phyloP scores from a whole-genome alignment of 2,113 vertebrate species.

The Anoplopoma fimbria region DNA sequence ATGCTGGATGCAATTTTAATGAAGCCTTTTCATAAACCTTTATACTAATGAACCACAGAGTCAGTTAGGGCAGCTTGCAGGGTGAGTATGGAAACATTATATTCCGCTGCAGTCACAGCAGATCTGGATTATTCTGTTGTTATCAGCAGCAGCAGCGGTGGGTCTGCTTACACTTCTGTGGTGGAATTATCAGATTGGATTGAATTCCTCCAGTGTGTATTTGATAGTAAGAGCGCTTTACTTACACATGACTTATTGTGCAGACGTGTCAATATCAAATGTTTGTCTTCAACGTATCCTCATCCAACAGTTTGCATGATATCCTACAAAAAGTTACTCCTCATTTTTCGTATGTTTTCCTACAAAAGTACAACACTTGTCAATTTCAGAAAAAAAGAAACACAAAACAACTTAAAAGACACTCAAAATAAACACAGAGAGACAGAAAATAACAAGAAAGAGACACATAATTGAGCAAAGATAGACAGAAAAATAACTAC shows the following conservation, averaged over 20 bases:
- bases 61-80: slow-evolving; percentile 23
- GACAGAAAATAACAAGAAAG: too few relatives aligned
- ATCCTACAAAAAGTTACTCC: not conserved
- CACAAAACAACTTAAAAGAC: too few relatives aligned
- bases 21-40: slow-evolving; percentile 76
- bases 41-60: slow-evolving; percentile 69
- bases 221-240: not conserved
- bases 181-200: slow-evolving; percentile 13
- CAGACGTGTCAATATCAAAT: not conserved
- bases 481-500: too few relatives aligned
- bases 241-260: not conserved
- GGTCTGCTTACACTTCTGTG: not conserved
- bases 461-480: too few relatives aligned
- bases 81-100: slow-evolving; percentile 6
- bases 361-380: too few relatives aligned
- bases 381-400: too few relatives aligned
- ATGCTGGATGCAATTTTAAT: slow-evolving; percentile 77
- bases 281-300: not conserved
- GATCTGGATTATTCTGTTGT: not conserved
- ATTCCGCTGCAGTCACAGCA: slow-evolving; percentile 12
- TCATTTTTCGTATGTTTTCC: not conserved
- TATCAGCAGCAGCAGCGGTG: not conserved
- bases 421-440: too few relatives aligned
- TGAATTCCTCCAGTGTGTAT: not conserved
- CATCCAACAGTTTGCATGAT: not conserved